Conservation (phyloP, 2,888 invertebrate species). For the Eretmocerus hayati region DNA sequence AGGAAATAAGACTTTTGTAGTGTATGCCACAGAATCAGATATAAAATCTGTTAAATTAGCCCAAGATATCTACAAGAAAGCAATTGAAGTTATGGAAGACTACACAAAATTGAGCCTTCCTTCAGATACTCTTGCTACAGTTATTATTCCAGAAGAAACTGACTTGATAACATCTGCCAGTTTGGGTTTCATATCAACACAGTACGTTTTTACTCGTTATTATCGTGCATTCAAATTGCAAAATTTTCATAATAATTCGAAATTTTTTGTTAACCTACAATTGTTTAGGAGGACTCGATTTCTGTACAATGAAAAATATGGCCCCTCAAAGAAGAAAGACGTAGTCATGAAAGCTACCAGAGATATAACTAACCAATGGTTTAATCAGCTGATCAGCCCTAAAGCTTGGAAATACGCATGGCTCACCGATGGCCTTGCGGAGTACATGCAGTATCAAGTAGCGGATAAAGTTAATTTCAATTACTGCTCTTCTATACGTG, state of each 20-base stretch:
- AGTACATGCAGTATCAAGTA: conserved; percentile 17
- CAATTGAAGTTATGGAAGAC: conserved; percentile 15
- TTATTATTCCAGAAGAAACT: conserved; percentile 14
- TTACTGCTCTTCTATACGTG: neutral
- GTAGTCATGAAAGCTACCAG: conserved; percentile 8
- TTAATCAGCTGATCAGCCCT: conserved; percentile 16
- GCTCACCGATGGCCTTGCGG: conserved; percentile 16
- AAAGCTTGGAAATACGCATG: conserved; percentile 16
- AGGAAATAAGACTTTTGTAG: conserved; percentile 11
- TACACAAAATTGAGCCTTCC: conserved; percentile 14
- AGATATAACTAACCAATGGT: conserved; percentile 17
- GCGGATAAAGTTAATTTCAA: conserved; percentile 15
- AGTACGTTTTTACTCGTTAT: conserved; percentile 4
- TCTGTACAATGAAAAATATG: conserved; percentile 6
- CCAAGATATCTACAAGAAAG: conserved; percentile 9
- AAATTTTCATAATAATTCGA: neutral
- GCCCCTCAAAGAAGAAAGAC: conserved; percentile 14
- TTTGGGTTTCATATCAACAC: conserved; percentile 17
- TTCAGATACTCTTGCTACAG: conserved; percentile 9
- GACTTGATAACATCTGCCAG: conserved; percentile 7
- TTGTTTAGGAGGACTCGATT: conserved; percentile 7
- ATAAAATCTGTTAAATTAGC: conserved; percentile 11
- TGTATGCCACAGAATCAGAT: conserved; percentile 3
- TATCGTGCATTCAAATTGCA: neutral
- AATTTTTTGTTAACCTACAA: neutral